These are phyloP conservation scores for Bathynomus jamesi DNA, from an alignment of 1,140 invertebrate species.

Conservation along the genomic window DNA sequence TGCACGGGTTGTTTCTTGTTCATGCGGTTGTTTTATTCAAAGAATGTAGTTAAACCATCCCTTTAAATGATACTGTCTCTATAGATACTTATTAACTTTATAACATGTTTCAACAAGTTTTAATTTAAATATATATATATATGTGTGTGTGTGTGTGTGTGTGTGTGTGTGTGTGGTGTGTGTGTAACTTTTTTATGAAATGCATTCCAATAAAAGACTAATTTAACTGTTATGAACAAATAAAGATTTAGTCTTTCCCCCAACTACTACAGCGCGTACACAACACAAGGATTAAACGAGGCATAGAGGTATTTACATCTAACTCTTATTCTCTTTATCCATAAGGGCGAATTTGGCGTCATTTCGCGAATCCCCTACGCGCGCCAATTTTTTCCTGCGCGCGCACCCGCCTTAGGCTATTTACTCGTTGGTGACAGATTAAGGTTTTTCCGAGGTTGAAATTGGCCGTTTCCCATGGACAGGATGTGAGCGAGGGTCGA, in stretches of 20 bases:
- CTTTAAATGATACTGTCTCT: no score
- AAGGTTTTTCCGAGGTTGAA: background rate
- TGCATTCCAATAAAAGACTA: background rate
- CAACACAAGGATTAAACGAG: background rate
- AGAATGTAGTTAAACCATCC: no score
- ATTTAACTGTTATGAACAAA: background rate
- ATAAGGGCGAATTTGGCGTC: background rate
- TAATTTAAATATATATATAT: background rate
- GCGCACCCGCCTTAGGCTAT: background rate
- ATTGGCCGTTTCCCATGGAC: background rate
- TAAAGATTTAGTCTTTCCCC: background rate
- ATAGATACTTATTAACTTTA: no score
- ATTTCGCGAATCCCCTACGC: background rate
- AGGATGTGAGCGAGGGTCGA: background rate
- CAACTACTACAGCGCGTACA: background rate
- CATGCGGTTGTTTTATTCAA: no score
- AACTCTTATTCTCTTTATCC: background rate
- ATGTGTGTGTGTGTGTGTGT: background rate
- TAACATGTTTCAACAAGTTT: background rate
- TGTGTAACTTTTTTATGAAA: background rate
- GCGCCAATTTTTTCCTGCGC: background rate
- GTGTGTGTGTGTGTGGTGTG: background rate
- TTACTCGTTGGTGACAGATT: background rate
- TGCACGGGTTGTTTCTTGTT: no score
- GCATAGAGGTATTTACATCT: background rate